These are phyloP conservation scores for Thymallus thymallus DNA, from an alignment of 2,113 vertebrate genomes.

Conservation along the genomic window DNA sequence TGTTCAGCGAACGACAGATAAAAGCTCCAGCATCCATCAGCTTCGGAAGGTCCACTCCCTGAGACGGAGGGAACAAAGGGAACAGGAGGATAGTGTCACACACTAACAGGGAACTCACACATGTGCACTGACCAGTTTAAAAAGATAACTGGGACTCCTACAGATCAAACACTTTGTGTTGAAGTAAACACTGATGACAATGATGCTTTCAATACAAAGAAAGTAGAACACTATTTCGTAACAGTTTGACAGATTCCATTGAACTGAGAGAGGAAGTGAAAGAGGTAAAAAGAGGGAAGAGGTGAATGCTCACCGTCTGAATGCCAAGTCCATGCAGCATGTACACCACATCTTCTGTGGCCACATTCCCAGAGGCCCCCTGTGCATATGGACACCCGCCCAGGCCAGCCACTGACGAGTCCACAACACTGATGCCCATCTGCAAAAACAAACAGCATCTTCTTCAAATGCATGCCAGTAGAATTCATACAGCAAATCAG, in stretches of 20 bases:
- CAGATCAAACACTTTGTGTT: not conserved
- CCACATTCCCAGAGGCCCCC: slow-evolving; percentile 94
- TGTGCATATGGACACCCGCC: slow-evolving; percentile 94
- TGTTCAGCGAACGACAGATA: slow-evolving; percentile 90
- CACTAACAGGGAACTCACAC: not conserved
- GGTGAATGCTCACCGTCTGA: slow-evolving; percentile 79
- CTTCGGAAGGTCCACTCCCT: slow-evolving; percentile 93
- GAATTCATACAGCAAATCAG: not conserved
- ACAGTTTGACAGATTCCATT: no score
- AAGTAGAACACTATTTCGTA: no score
- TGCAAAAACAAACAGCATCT: slow-evolving; percentile 52
- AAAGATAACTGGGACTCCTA: not conserved
- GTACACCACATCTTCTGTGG: slow-evolving; percentile 94
- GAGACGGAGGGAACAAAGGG: slow-evolving; percentile 1
- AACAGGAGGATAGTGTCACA: not conserved
- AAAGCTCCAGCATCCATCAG: slow-evolving; percentile 88
- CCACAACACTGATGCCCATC: slow-evolving; percentile 93
- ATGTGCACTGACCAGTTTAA: not conserved
- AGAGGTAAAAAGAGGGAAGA: not conserved
- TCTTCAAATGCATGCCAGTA: not conserved
- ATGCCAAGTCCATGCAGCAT: slow-evolving; percentile 94
- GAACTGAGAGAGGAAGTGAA: no score
- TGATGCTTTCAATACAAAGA: not conserved
- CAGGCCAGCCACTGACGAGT: slow-evolving; percentile 89
- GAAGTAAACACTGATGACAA: slow-evolving; percentile 1